phyloP scores from a whole-genome alignment of 92 coral and sea anemone genomes.

The Paramuricea clavata region DNA sequence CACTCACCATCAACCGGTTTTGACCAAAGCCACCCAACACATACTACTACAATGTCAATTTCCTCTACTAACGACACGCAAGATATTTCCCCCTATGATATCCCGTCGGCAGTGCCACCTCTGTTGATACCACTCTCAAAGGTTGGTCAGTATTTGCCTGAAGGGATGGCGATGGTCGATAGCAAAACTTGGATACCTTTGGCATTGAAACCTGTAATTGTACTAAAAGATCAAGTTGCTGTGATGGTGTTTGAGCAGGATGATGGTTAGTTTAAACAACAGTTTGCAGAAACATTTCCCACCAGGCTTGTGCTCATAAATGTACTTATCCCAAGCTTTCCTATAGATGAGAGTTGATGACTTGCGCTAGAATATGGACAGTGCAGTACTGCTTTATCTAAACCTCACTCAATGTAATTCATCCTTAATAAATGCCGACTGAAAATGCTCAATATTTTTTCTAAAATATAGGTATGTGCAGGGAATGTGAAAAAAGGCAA shows the following conservation, averaged over 20 bases:
- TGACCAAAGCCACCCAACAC: neutral
- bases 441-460: neutral
- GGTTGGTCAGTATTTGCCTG: slow-evolving; percentile 27
- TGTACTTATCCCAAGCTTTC: too few relatives aligned
- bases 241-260: slow-evolving; percentile 28
- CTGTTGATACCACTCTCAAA: slow-evolving; percentile 26
- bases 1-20: neutral
- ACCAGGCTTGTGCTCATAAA: too few relatives aligned
- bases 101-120: slow-evolving; percentile 27
- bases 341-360: too few relatives aligned
- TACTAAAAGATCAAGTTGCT: slow-evolving; percentile 30
- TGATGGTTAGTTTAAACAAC: neutral
- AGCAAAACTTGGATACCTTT: slow-evolving; percentile 16
- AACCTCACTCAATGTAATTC: too few relatives aligned
- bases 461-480: neutral
- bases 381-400: too few relatives aligned
- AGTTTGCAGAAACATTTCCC: too few relatives aligned
- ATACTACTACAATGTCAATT: neutral
- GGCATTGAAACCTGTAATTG: slow-evolving; percentile 26
- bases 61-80: neutral
- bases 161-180: neutral
- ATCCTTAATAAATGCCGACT: too few relatives aligned
- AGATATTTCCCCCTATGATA: neutral
- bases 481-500: neutral
- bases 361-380: too few relatives aligned